phyloP scores from a whole-genome alignment of 2,888 invertebrate species.

The Drosophila longiperda region DNA sequence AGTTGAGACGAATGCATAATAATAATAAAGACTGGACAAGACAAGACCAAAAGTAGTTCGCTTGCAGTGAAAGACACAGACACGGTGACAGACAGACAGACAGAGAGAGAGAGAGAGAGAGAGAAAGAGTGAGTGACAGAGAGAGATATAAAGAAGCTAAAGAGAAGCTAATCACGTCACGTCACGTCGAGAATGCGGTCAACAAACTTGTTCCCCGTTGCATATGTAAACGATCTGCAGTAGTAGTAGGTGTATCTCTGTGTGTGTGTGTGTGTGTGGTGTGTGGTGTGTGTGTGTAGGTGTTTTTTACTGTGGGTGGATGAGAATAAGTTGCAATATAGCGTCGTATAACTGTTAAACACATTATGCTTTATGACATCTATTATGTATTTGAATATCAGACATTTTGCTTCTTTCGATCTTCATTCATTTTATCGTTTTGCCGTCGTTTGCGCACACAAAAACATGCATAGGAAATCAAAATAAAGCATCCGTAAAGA shows the following conservation, averaged over 20 bases:
- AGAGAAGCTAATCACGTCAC: slow-evolving; percentile 64
- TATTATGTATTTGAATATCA: slow-evolving; percentile 4
- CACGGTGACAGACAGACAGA: background rate
- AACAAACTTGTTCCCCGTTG: slow-evolving; percentile 72
- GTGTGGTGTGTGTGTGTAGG: background rate
- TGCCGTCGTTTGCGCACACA: slow-evolving; percentile 9
- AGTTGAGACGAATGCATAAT: slow-evolving; percentile 72
- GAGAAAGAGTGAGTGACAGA: background rate
- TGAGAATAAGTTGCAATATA: slow-evolving; percentile 30
- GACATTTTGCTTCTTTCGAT: no score
- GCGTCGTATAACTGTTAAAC: slow-evolving; percentile 15
- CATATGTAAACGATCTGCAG: slow-evolving; percentile 21
- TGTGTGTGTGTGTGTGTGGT: slow-evolving; percentile 12
- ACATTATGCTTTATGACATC: slow-evolving; percentile 16
- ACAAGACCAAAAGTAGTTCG: slow-evolving; percentile 38
- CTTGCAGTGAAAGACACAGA: slow-evolving; percentile 27
- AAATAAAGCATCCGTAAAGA: slow-evolving; percentile 29
- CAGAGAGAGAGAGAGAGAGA: background rate
- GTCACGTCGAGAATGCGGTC: slow-evolving; percentile 68
- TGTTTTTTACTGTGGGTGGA: slow-evolving; percentile 10
- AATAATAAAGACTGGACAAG: slow-evolving; percentile 22
- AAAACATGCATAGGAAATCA: slow-evolving; percentile 17
- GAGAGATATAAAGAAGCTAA: slow-evolving; percentile 71
- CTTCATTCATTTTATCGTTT: background rate
- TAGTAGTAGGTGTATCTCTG: background rate